phyloP scores from a whole-genome alignment of 2,113 vertebrate genomes.

The Semnopithecus entellus region DNA sequence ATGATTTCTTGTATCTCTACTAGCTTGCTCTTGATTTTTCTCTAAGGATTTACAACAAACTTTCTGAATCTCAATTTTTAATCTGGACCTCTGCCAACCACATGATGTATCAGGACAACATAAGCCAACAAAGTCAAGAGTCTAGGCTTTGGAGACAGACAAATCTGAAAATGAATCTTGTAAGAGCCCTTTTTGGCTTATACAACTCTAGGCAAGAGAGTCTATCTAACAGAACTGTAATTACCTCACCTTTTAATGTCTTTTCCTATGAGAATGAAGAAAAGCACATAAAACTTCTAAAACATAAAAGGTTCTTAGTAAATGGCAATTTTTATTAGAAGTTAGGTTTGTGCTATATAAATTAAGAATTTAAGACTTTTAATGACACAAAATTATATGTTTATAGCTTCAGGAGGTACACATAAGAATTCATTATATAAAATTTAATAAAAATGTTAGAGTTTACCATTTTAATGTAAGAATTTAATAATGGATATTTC shows the following conservation, averaged over 20 bases:
- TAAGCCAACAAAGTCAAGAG: neutral
- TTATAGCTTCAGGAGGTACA: neutral
- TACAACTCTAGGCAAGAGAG: neutral
- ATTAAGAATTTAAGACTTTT: neutral
- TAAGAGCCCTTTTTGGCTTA: neutral
- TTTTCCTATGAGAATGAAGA: neutral
- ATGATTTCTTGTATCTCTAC: neutral
- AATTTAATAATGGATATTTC: neutral
- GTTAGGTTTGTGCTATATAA: neutral
- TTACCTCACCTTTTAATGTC: neutral
- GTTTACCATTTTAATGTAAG: neutral
- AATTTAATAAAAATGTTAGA: neutral
- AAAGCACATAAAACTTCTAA: neutral
- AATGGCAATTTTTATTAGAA: neutral
- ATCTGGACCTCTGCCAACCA: neutral
- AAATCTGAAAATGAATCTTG: neutral
- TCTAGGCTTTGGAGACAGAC: neutral
- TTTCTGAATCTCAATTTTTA: neutral
- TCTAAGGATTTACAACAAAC: neutral
- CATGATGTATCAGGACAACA: neutral
- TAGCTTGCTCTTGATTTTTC: neutral
- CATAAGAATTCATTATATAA: neutral
- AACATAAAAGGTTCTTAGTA: neutral
- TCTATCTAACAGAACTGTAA: neutral
- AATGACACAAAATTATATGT: neutral